Base-by-base conservation (phyloP, 2,113 vertebrate species). In the Clarias macrocephalus region DNA sequence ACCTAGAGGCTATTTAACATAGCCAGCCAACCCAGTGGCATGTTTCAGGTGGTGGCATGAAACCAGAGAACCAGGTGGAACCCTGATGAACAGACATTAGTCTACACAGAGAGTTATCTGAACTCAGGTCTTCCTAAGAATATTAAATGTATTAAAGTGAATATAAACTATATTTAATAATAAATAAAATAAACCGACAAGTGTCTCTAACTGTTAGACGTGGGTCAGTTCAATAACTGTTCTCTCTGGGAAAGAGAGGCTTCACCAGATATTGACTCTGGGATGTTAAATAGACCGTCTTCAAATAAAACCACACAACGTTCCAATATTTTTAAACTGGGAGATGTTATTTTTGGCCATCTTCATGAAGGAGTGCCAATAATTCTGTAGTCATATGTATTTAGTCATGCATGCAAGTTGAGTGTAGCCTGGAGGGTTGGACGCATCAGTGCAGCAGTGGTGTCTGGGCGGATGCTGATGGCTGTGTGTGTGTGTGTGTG, bases 371-470 rank as follows among this genome's bases (percentile, higher is more conserved):
- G 60, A 30, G 56, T 87, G 82, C 56, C 28, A 37, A 80, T 80
- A 60, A 60, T 60, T 80, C 19, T 60, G 57, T 30, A 60, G 30
- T 60, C 33, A 56, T 82, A 37, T 18, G 82, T 87, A 80, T 87
- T 72, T 62, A 80, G 42, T 25, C 57, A 85, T 77, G 88, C 63
- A 42, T 86, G 84, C 54, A 60, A 59, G 16, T 33, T 60, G 54
- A 65, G 62, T 56, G 60, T 88, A 88, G 87, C 82, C 87, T 86
- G 85, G 68, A 86, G 85, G 88, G 81, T 66, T 82, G 76, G 23
- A 82, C 80, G 57, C 42, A 87, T 87, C 57, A 86, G 37, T n/a
- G 87, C 63, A 90, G 86, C 70, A 57, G 83, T 65, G 59, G 70
- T 60, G 86, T 63, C 80, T 75, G 57, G 54, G 79, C 11, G 11